Conservation (phyloP, 2,888 invertebrate species). For the Sesia bembeciformis region DNA sequence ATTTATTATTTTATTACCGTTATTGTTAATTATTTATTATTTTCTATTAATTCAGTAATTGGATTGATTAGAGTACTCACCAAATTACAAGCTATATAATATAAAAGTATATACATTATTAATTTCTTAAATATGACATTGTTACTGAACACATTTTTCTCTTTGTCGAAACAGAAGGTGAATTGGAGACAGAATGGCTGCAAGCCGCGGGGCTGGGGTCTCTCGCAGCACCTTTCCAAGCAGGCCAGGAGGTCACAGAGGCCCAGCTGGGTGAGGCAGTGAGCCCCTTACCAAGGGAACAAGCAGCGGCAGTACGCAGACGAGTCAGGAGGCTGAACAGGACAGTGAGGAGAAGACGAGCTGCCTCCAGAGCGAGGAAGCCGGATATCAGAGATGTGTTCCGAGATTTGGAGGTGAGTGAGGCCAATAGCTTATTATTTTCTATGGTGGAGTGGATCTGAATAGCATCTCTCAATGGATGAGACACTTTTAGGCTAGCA, state of each 20-base stretch:
- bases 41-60: too few relatives aligned
- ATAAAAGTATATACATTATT: too few relatives aligned
- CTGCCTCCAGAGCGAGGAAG: slow-evolving; percentile 74
- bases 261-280: slow-evolving; percentile 77
- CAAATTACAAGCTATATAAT: too few relatives aligned
- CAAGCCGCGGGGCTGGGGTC: slow-evolving; percentile 82
- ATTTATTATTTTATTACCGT: too few relatives aligned
- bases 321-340: slow-evolving; percentile 84
- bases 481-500: too few relatives aligned
- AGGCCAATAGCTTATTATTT: background rate
- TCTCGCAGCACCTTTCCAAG: slow-evolving; percentile 80
- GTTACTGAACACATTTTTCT: slow-evolving; percentile 3
- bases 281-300: slow-evolving; percentile 77
- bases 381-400: slow-evolving; percentile 90
- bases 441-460: too few relatives aligned
- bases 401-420: slow-evolving; percentile 83
- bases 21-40: too few relatives aligned
- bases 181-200: slow-evolving; percentile 85
- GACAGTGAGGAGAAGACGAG: slow-evolving; percentile 78
- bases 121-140: too few relatives aligned
- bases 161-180: slow-evolving; percentile 76
- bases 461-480: too few relatives aligned
- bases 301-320: slow-evolving; percentile 84
- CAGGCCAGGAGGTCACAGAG: slow-evolving; percentile 79
- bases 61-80: too few relatives aligned